A percentile compares a stretch with the other conserved stretches of the same genome.
phyloP scores from a whole-genome alignment of 2,888 invertebrate genomes.

The Lithophane socia region DNA sequence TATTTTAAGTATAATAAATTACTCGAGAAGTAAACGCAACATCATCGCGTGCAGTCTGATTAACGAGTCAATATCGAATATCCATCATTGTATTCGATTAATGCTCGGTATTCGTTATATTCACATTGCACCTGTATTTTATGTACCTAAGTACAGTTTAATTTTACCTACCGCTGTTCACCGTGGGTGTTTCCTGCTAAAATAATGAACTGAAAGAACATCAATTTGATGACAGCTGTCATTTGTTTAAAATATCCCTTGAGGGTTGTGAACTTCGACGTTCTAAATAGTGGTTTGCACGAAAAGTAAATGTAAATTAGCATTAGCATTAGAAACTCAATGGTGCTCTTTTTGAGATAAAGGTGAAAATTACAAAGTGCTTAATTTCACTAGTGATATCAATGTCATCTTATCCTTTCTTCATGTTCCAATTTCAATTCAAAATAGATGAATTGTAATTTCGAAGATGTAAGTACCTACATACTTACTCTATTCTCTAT shows the following conservation, averaged over 20 bases:
- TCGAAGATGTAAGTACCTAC: too few relatives aligned
- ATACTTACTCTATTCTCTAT: too few relatives aligned
- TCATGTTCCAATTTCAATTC: not conserved
- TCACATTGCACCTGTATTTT: slow-evolving; percentile 47
- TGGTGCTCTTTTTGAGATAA: too few relatives aligned
- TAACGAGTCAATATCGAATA: slow-evolving; percentile 43
- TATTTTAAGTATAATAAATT: slow-evolving; percentile 27
- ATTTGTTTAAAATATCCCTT: slow-evolving; percentile 9
- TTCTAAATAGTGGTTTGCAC: not conserved
- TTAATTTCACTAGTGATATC: too few relatives aligned
- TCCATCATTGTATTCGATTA: slow-evolving; percentile 35
- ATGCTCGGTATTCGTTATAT: slow-evolving; percentile 25
- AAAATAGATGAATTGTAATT: not conserved
- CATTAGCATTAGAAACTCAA: too few relatives aligned
- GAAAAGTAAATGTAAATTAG: too few relatives aligned
- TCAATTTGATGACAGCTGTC: slow-evolving; percentile 48
- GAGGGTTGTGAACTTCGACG: too few relatives aligned
- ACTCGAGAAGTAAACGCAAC: slow-evolving; percentile 8
- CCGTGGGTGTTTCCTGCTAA: slow-evolving; percentile 39
- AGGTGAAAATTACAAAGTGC: too few relatives aligned
- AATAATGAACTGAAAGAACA: slow-evolving; percentile 12
- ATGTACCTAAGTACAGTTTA: slow-evolving; percentile 3
- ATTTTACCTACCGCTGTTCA: slow-evolving; percentile 50
- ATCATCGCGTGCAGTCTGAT: slow-evolving; percentile 24
- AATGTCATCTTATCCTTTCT: not conserved